These are phyloP conservation scores for Anguilla marmorata DNA, from an alignment of 2,797 vertebrate species.

Conservation along the genomic window DNA sequence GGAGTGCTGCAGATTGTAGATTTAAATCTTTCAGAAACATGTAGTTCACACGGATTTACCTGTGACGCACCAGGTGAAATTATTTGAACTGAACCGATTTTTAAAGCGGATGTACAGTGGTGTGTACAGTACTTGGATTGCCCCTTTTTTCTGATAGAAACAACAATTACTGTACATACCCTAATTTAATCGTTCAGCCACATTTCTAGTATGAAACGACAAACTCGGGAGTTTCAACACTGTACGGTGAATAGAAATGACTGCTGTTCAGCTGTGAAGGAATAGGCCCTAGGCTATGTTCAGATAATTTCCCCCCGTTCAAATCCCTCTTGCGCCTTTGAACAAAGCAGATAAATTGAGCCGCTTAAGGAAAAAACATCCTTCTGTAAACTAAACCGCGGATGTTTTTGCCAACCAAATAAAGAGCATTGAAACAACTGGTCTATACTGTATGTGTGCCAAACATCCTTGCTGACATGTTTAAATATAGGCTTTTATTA, in stretches of 20 bases:
- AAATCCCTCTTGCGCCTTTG: neutral
- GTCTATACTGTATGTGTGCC: neutral
- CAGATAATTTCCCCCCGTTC: neutral
- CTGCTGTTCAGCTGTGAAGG: neutral
- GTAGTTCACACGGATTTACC: neutral
- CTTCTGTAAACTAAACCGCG: neutral
- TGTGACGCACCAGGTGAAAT: neutral
- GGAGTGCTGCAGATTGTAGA: neutral
- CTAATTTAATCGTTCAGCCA: neutral
- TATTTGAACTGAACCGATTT: neutral
- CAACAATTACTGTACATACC: neutral
- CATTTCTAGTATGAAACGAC: neutral
- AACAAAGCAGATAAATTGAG: neutral
- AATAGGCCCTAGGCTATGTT: neutral
- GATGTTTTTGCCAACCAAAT: neutral
- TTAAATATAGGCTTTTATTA: too few relatives aligned
- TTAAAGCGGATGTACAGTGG: neutral
- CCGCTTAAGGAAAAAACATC: neutral
- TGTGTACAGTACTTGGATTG: neutral
- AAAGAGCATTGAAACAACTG: neutral
- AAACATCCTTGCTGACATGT: neutral
- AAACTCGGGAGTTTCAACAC: neutral
- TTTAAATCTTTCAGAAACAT: neutral
- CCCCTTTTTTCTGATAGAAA: neutral
- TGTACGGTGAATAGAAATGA: neutral